Base-by-base conservation (phyloP, 1,140 invertebrate genomes). In the Drosophila kepulauana region DNA sequence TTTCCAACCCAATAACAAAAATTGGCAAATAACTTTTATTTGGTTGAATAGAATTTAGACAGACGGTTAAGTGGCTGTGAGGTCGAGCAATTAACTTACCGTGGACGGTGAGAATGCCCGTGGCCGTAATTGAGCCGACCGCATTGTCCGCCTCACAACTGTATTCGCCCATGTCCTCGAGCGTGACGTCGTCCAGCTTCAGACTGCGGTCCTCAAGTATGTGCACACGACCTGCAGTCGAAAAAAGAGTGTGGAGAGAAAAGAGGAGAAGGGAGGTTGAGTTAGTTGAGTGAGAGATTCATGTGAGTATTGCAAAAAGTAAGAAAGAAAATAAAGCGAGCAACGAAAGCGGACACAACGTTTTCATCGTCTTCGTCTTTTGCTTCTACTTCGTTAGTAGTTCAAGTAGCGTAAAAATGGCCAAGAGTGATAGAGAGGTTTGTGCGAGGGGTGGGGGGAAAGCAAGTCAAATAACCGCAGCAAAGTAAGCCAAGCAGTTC, bases 131-230 rank as follows among this genome's bases (percentile, higher is more conserved):
- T 75, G 95, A 95, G 41, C 98, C 98, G 45, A 98, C 95, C 41
- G 95, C 94, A 93, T 99, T 99, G 82, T 95, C 96, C 28, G 97
- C 96, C 91, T 98, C 97, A 93, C 98, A 99, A 49, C 95, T 97
- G 92, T 99, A 99, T 81, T 98, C 97, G 67, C 98, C 98, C 92
- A 97, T 96, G 92, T 99, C 98, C 71, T 94, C 93, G 62, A 95
- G 92, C 56, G 94, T 94, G 30, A 97, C 95, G 80, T 95, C 94
- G 91, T 97, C 96, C 69, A 98, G 94, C 78, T 96, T 94, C 41
- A 98, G 94, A 81, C 96, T 96, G 61, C 96, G 95, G 93, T 98
- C 96, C 85, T 97, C 96, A 69, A 97, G 94, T 61, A 97, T 95
- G 82, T 96, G 95, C 70, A 96, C 96, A 91, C 97, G 94, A 61